These are phyloP conservation scores for Sarcophilus harrisii DNA, from an alignment of 2,797 vertebrate species.

Conservation along the genomic window DNA sequence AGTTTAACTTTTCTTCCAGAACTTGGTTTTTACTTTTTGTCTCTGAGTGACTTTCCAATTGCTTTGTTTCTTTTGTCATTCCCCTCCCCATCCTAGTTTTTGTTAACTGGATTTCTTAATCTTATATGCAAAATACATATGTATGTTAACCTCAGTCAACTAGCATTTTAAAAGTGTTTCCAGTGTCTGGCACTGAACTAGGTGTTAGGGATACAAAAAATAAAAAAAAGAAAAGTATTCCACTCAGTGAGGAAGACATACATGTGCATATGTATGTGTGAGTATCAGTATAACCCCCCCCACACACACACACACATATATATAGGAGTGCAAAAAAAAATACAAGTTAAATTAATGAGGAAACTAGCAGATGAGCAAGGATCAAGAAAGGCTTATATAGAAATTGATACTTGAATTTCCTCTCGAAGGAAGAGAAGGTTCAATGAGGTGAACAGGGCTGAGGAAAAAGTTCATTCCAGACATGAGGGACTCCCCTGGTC, in stretches of 20 bases:
- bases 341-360: background rate
- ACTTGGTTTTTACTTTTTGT: background rate
- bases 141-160: background rate
- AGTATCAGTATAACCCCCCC: no score
- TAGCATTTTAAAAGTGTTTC: background rate
- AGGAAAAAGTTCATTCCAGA: background rate
- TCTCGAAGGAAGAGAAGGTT: background rate
- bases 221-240: background rate
- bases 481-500: background rate
- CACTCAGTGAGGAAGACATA: background rate
- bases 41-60: background rate
- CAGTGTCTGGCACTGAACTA: background rate
- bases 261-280: background rate
- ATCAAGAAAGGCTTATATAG: background rate
- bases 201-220: background rate
- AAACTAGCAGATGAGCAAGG: background rate
- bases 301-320: no score
- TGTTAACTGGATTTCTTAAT: constrained; percentile 10
- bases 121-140: background rate
- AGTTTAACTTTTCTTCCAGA: background rate
- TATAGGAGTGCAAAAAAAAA: background rate
- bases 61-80: background rate
- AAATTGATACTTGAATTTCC: background rate
- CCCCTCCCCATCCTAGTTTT: background rate
- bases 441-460: background rate